A percentile compares a stretch with the other conserved stretches of the same genome.
These are phyloP conservation scores for Dryobota labecula DNA, from an alignment of 2,888 invertebrate genomes.

Conservation along the genomic window DNA sequence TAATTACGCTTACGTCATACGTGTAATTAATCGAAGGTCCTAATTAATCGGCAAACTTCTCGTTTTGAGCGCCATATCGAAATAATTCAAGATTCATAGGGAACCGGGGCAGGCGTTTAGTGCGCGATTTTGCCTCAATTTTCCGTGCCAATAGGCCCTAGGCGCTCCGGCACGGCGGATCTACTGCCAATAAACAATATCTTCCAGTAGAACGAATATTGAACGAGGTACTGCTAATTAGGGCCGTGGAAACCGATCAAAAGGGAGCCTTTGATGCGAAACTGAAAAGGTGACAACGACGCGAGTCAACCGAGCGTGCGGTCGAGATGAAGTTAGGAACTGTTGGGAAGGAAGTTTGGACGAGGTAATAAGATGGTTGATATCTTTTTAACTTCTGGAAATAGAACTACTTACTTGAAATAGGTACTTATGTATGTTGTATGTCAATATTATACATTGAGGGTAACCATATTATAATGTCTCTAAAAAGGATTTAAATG, in stretches of 20 bases:
- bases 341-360: slow-evolving; percentile 40
- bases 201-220: slow-evolving; percentile 82
- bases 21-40: slow-evolving; percentile 53
- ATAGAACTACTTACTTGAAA: not conserved
- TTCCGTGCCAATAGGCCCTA: slow-evolving; percentile 84
- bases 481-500: too few relatives aligned
- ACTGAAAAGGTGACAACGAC: slow-evolving; percentile 85
- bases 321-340: slow-evolving; percentile 63
- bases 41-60: slow-evolving; percentile 59
- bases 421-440: not conserved
- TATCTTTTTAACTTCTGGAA: slow-evolving; percentile 15
- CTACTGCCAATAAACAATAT: slow-evolving; percentile 90
- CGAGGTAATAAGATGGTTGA: slow-evolving; percentile 21
- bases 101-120: slow-evolving; percentile 73
- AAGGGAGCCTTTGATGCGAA: slow-evolving; percentile 87
- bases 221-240: slow-evolving; percentile 88
- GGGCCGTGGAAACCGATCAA: slow-evolving; percentile 85
- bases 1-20: slow-evolving; percentile 44
- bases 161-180: slow-evolving; percentile 77
- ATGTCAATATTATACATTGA: not conserved
- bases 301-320: slow-evolving; percentile 73
- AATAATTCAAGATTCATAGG: slow-evolving; percentile 73
- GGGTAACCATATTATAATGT: too few relatives aligned
- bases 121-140: slow-evolving; percentile 85
- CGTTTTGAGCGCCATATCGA: slow-evolving; percentile 55